Percentiles rank a stretch among this genome's conserved stretches.
Evolutionary conservation across 2,113 vertebrate species (phyloP).

Genomic region (Rousettus leschenaultii): DNA sequence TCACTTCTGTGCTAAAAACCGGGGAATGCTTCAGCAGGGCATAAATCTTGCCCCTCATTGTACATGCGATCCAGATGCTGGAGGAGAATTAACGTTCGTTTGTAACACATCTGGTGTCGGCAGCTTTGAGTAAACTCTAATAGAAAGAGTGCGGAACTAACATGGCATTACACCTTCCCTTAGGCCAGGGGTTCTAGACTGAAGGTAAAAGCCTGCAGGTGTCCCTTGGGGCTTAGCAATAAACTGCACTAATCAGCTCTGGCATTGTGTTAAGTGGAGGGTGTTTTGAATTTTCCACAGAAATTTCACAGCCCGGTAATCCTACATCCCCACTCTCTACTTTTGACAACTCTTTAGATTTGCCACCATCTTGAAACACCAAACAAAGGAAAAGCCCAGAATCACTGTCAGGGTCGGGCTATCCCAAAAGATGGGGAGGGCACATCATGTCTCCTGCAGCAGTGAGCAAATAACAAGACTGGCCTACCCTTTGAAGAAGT

Average conservation of each 20-base stretch:
- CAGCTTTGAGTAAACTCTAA: constrained; percentile 71
- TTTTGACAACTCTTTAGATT: constrained; percentile 62
- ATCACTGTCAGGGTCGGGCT: neutral
- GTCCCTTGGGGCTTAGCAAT: constrained; percentile 35
- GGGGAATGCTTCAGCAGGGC: constrained; percentile 87
- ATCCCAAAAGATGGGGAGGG: neutral
- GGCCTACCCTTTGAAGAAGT: neutral
- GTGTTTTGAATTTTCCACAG: constrained; percentile 66
- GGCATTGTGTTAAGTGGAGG: constrained; percentile 7
- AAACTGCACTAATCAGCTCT: constrained; percentile 56
- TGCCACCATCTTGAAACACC: neutral
- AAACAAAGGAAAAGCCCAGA: neutral
- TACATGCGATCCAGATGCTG: constrained; percentile 86
- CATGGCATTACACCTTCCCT: constrained; percentile 56
- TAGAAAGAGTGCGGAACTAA: constrained; percentile 76
- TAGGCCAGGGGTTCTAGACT: constrained; percentile 57
- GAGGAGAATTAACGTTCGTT: constrained; percentile 78
- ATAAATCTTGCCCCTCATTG: constrained; percentile 86
- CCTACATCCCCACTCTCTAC: constrained; percentile 48
- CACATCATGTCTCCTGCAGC: neutral
- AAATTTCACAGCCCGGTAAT: constrained; percentile 31
- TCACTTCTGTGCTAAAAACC: constrained; percentile 87
- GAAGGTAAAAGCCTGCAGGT: constrained; percentile 66
- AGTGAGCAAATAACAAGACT: neutral
- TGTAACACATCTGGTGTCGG: constrained; percentile 82